Conservation (phyloP, 35 echinoderm and acorn worm species). For the Amphiura filiformis region DNA sequence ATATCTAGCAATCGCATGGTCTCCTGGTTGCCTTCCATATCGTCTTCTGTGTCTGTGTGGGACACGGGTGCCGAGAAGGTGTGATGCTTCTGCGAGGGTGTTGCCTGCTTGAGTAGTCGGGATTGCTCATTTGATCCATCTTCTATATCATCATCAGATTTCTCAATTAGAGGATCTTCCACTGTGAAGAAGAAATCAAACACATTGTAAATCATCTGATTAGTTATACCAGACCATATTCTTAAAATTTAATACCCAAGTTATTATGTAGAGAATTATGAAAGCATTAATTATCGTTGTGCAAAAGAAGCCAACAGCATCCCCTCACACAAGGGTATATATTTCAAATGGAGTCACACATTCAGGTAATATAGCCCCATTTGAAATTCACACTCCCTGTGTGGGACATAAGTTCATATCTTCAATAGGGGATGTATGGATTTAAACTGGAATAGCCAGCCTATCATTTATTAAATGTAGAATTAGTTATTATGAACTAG, state of each 20-base stretch:
- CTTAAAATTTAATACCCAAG: not conserved
- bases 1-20: slow-evolving; percentile 69
- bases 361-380: no score
- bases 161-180: slow-evolving; percentile 57
- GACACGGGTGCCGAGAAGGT: slow-evolving; percentile 46
- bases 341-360: no score
- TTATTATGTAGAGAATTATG: no score
- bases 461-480: no score
- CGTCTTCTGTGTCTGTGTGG: slow-evolving; percentile 69
- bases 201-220: not conserved
- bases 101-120: slow-evolving; percentile 49
- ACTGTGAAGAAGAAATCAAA: slow-evolving; percentile 6
- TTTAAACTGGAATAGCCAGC: no score
- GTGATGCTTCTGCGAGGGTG: slow-evolving; percentile 38
- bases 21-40: slow-evolving; percentile 51
- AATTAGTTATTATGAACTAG: no score
- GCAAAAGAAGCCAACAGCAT: no score
- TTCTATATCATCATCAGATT: slow-evolving; percentile 59
- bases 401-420: no score
- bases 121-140: slow-evolving; percentile 72
- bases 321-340: not conserved
- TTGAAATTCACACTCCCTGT: no score
- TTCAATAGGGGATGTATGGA: no score
- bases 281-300: no score
- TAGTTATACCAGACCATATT: not conserved